Evolutionary conservation across 2,888 invertebrate genomes (phyloP).

Genomic region (Thecophora atra): DNA sequence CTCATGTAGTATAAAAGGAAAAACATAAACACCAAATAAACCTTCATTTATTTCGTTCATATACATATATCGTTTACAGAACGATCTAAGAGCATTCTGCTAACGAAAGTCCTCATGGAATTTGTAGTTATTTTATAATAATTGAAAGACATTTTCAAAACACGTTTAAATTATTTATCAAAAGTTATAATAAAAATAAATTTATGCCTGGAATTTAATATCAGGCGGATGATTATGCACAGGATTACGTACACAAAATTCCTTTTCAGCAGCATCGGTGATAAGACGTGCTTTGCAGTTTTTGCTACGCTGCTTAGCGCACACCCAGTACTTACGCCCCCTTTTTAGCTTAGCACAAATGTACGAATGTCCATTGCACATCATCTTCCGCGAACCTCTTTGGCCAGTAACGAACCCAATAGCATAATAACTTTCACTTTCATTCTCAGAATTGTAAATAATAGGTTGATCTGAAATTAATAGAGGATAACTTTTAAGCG

Average conservation of each 20-base stretch:
- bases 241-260: slow-evolving; percentile 54
- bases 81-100: no score
- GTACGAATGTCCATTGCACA: slow-evolving; percentile 54
- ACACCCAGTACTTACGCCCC: slow-evolving; percentile 60
- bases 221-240: slow-evolving; percentile 54
- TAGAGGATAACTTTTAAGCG: slow-evolving; percentile 21
- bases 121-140: no score
- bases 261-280: slow-evolving; percentile 51
- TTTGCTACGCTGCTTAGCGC: slow-evolving; percentile 58
- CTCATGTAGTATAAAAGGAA: no score
- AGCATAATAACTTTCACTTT: slow-evolving; percentile 39
- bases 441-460: slow-evolving; percentile 26
- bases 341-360: slow-evolving; percentile 57
- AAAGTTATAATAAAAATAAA: background rate
- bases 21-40: no score
- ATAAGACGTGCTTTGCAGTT: slow-evolving; percentile 60
- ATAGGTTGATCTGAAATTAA: slow-evolving; percentile 33
- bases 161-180: no score
- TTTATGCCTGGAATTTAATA: slow-evolving; percentile 19
- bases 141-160: no score
- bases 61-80: no score
- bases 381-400: slow-evolving; percentile 57
- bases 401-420: slow-evolving; percentile 56
- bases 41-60: no score
- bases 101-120: no score